Conservation (phyloP, 2,113 vertebrate species). For the Lamprotornis superbus region DNA sequence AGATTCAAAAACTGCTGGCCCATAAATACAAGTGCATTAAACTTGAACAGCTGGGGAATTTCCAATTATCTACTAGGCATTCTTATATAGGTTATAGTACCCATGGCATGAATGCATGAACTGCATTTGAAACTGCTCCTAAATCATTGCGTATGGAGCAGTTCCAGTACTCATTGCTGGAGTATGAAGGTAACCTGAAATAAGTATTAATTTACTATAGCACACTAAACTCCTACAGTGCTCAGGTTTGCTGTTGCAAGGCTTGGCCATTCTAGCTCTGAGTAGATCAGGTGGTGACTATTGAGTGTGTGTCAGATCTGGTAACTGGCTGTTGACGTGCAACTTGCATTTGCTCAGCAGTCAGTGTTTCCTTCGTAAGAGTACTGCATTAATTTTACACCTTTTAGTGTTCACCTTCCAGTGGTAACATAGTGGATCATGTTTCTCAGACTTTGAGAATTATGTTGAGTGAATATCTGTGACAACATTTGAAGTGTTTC, state of each 20-base stretch:
- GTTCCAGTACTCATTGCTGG: background rate
- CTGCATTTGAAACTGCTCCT: background rate
- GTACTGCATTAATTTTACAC: background rate
- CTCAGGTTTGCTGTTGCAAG: background rate
- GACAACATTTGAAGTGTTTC: background rate
- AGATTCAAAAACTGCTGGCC: background rate
- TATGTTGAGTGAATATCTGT: background rate
- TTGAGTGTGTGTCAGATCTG: background rate
- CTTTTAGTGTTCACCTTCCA: background rate
- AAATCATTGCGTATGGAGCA: background rate
- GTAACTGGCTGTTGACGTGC: background rate
- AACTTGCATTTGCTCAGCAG: background rate
- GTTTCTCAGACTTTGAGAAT: background rate
- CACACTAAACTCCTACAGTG: fast-evolving
- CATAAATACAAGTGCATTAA: background rate
- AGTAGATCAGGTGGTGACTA: background rate
- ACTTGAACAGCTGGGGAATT: constrained; percentile 30
- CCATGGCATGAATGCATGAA: background rate
- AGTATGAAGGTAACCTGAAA: background rate
- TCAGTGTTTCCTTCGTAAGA: background rate
- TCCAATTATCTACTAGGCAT: background rate
- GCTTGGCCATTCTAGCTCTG: background rate
- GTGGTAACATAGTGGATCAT: fast-evolving
- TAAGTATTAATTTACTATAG: background rate
- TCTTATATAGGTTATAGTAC: background rate